A percentile compares a stretch with the other conserved stretches of the same genome.
Conservation (phyloP, 1,140 invertebrate species). For the Anadara kagoshimensis region DNA sequence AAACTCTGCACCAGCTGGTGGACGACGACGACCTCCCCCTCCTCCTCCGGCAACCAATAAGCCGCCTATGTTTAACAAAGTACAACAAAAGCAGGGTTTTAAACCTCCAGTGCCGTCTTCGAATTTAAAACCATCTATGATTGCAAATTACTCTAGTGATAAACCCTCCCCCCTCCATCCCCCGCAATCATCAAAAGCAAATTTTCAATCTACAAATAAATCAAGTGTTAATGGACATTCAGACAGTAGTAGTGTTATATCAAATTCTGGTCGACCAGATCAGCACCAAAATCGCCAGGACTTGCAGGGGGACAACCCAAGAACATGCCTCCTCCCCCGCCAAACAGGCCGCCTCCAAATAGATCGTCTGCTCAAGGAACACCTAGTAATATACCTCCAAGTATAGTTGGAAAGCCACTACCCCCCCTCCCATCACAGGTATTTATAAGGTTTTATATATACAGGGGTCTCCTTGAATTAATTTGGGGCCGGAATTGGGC, state of each 20-base stretch:
- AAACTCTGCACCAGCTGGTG: neutral
- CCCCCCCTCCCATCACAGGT: conserved; percentile 33
- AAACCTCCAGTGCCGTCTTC: too few species aligned
- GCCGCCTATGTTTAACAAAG: too few species aligned
- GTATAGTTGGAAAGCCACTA: conserved; percentile 37
- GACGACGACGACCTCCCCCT: conserved; percentile 4
- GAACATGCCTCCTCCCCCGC: conserved; percentile 30
- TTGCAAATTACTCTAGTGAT: too few species aligned
- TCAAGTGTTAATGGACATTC: too few species aligned
- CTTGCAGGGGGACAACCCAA: conserved; percentile 18
- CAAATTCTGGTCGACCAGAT: conserved; percentile 4
- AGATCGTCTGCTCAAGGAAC: conserved; percentile 13
- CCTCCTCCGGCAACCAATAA: neutral
- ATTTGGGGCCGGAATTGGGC: too few species aligned
- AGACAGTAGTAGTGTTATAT: neutral
- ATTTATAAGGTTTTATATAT: neutral
- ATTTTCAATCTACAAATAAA: too few species aligned
- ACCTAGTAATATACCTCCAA: conserved; percentile 19
- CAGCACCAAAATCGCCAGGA: conserved; percentile 18
- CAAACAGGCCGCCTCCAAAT: conserved; percentile 15
- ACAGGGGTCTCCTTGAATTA: too few species aligned
- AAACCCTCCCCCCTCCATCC: too few species aligned
- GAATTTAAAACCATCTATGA: too few species aligned
- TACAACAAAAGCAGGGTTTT: too few species aligned
- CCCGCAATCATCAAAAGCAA: too few species aligned